Percentiles rank a stretch among this genome's conserved stretches.
Evolutionary conservation across 2,888 invertebrate species (phyloP).

Genomic region (Chalcis sispes): DNA sequence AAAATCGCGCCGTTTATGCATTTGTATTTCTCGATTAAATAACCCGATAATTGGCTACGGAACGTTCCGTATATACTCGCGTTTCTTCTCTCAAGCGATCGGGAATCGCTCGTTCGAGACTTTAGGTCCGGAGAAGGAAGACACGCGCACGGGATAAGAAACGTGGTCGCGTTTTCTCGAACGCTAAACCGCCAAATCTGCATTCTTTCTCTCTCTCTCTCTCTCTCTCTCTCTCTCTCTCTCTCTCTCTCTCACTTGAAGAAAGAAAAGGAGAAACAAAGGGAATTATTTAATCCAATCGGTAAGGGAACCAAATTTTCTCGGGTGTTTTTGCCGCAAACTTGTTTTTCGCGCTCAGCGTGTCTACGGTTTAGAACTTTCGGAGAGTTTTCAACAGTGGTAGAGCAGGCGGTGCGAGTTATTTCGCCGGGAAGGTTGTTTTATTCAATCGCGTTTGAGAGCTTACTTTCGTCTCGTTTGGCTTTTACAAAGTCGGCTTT

Average conservation of each 20-base stretch:
- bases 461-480: constrained; percentile 16
- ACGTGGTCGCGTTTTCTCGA: too few relatives aligned
- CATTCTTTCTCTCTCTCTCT: not conserved
- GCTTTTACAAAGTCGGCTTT: constrained; percentile 1
- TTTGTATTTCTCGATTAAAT: too few relatives aligned
- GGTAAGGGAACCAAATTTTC: constrained; percentile 2
- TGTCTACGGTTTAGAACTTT: constrained; percentile 5
- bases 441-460: constrained; percentile 30
- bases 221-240: too few relatives aligned
- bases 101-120: too few relatives aligned
- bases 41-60: too few relatives aligned
- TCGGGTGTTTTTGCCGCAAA: not conserved
- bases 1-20: too few relatives aligned
- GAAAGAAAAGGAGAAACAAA: not conserved
- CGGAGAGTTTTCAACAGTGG: constrained; percentile 9
- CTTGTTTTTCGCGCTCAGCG: not conserved
- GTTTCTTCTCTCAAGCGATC: too few relatives aligned
- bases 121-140: too few relatives aligned
- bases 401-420: not conserved
- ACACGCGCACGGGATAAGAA: too few relatives aligned
- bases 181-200: not conserved
- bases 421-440: not conserved
- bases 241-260: too few relatives aligned
- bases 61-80: too few relatives aligned
- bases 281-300: constrained; percentile 7